phyloP scores from a whole-genome alignment of 2,797 vertebrate genomes.

The Acipenser transmontanus region DNA sequence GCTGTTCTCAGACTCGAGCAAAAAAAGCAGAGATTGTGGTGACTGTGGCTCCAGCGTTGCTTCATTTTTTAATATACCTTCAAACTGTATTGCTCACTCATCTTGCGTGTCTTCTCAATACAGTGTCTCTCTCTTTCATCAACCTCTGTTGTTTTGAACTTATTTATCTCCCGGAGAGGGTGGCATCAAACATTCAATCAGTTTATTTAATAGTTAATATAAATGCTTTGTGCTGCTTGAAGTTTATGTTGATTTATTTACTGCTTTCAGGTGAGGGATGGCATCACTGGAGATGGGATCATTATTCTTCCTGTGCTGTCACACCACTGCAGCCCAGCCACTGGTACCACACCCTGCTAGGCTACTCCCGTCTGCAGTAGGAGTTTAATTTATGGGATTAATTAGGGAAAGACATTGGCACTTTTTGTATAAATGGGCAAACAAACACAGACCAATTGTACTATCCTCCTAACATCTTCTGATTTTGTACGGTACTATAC shows the following conservation, averaged over 20 bases:
- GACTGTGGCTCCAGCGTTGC: not conserved
- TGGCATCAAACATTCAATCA: constrained; percentile 28
- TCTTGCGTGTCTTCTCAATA: not conserved
- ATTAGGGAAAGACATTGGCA: too few species aligned
- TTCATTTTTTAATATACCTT: constrained; percentile 2
- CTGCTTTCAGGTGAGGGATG: constrained; percentile 22
- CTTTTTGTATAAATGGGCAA: too few species aligned
- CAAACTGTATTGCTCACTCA: constrained; percentile 1
- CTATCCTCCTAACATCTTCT: too few species aligned
- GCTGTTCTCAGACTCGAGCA: not conserved
- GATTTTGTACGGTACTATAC: too few species aligned
- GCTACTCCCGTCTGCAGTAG: too few species aligned
- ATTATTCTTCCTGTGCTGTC: constrained; percentile 14
- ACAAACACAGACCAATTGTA: too few species aligned
- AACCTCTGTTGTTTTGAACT: constrained; percentile 8
- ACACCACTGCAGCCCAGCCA: not conserved
- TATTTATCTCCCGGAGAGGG: constrained; percentile 22
- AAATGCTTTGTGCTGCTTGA: constrained; percentile 16
- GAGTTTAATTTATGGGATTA: too few species aligned
- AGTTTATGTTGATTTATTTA: constrained; percentile 3
- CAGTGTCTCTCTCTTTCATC: constrained; percentile 6
- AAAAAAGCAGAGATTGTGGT: not conserved
- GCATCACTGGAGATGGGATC: constrained; percentile 22
- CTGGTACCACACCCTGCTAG: too few species aligned
- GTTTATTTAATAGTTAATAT: constrained; percentile 25